Evolutionary conservation across 2,888 invertebrate species (phyloP), one percentile per base, ranked within the genome.

Genomic region (Pardosa pseudoannulata): DNA sequence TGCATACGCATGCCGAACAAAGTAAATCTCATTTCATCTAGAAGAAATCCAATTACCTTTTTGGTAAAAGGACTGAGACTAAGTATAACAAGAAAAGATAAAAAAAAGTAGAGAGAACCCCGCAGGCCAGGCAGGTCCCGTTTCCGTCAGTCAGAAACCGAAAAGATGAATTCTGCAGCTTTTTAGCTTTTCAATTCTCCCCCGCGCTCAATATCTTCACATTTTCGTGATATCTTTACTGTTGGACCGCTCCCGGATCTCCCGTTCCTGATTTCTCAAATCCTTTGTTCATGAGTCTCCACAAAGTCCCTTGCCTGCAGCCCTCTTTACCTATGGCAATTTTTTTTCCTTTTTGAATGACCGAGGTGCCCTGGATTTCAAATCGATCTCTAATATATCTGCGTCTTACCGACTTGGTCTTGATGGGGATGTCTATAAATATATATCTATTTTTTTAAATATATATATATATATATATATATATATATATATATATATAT

Each of bases 241-340:
- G 56, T 79, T 68, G 70, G 29, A 29, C 68, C 32, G 67, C 39
- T 16, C 75, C 31, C 46, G 70, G 68, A 32, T 50, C 28, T 19
- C 32, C 62, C 36, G 39, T 50, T 68, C 46, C 46, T 78, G 76
- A 78, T 67, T 78, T 79, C 79, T 29, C 79, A 79, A 79, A 79
- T 79, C 79, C 79, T 79, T 79, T 79, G 79, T 79, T 79, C 79
- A 79, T 79, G 79, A 64, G 62, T 41, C 64, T 32, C 65, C 65
- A 75, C 29, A 27, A 11, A 62, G 19, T 62, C 62, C 62, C 28
- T 23, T 62, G 36, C 36, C 36, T 36, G 13, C 28, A 31, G 23
- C 31, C 19, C 67, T 67, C 67, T 67, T 62, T 67, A 65, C 75
- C 75, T 75, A 64, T 75, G 32, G 75, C 39, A 46, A 29, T 67